phyloP scores from a whole-genome alignment of 1,140 invertebrate species.

The Drosophila sturtevanti region DNA sequence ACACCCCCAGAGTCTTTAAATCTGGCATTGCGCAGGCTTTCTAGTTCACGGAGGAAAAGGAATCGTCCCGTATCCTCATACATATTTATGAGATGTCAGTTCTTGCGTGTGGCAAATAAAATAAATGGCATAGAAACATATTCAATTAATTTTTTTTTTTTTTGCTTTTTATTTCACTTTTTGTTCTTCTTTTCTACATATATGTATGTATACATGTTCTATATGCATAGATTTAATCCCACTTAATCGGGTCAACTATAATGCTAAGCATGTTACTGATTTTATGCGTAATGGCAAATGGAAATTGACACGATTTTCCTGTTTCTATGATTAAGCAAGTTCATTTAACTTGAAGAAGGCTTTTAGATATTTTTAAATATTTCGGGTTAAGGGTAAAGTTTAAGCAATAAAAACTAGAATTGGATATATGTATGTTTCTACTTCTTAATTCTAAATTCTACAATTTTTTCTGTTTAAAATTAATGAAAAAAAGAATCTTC shows the following conservation, averaged over 20 bases:
- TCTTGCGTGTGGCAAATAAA: slow-evolving; percentile 31
- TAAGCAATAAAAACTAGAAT: too few relatives aligned
- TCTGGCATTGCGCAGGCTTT: slow-evolving; percentile 60
- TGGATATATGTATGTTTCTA: too few relatives aligned
- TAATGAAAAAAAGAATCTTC: too few relatives aligned
- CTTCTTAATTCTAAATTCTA: too few relatives aligned
- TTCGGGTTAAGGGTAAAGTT: too few relatives aligned
- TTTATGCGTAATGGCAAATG: background rate
- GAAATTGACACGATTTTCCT: slow-evolving; percentile 1
- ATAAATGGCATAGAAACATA: slow-evolving; percentile 46
- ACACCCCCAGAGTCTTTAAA: slow-evolving; percentile 31
- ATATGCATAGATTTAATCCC: slow-evolving; percentile 29
- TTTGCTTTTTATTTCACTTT: background rate
- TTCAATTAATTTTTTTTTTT: slow-evolving; percentile 55
- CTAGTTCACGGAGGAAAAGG: background rate
- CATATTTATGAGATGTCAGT: slow-evolving; percentile 20
- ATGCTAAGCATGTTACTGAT: slow-evolving; percentile 2
- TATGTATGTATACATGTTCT: slow-evolving; percentile 23
- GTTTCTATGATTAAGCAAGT: background rate
- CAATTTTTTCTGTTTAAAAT: too few relatives aligned
- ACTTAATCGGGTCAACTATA: slow-evolving; percentile 35
- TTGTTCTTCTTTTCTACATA: slow-evolving; percentile 12
- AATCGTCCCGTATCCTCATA: slow-evolving; percentile 7
- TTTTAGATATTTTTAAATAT: background rate
- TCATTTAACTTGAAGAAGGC: background rate